phyloP scores from a whole-genome alignment of 2,797 vertebrate species.

The Gymnocypris eckloni region DNA sequence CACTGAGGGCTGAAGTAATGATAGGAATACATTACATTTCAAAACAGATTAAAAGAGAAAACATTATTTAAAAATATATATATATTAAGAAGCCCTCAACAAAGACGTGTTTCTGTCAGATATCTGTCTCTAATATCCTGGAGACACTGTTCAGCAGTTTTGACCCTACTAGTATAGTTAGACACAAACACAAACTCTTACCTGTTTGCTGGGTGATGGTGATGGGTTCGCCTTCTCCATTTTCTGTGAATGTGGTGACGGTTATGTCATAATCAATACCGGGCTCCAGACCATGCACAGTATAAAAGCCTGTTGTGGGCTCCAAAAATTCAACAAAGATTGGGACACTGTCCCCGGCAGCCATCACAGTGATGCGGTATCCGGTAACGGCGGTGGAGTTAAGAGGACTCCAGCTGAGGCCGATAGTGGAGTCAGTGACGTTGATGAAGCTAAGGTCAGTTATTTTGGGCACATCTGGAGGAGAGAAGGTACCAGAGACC shows the following conservation, averaged over 20 bases:
- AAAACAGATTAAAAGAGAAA: too few species aligned
- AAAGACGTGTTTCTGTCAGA: background rate
- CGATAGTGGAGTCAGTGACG: constrained; percentile 94
- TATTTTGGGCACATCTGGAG: constrained; percentile 91
- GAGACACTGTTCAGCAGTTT: background rate
- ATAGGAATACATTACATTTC: background rate
- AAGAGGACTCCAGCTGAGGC: constrained; percentile 93
- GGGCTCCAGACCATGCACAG: constrained; percentile 92
- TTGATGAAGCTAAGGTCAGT: constrained; percentile 94
- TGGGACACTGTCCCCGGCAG: constrained; percentile 92
- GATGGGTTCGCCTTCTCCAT: constrained; percentile 92
- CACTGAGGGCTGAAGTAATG: background rate
- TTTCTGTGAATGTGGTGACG: constrained; percentile 93
- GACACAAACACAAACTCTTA: constrained; percentile 60
- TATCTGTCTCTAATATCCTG: background rate
- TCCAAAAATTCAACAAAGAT: constrained; percentile 94
- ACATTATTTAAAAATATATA: too few species aligned
- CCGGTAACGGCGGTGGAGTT: constrained; percentile 92
- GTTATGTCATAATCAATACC: constrained; percentile 98
- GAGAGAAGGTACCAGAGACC: constrained; percentile 55
- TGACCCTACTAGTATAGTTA: background rate
- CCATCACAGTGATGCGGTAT: constrained; percentile 94
- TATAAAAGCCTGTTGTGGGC: constrained; percentile 90
- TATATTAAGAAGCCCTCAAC: too few species aligned
- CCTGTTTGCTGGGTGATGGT: constrained; percentile 95